A percentile compares a stretch with the other conserved stretches of the same genome.
Conservation (phyloP, 2,797 vertebrate species). For the Petrocephalus sullivani region DNA sequence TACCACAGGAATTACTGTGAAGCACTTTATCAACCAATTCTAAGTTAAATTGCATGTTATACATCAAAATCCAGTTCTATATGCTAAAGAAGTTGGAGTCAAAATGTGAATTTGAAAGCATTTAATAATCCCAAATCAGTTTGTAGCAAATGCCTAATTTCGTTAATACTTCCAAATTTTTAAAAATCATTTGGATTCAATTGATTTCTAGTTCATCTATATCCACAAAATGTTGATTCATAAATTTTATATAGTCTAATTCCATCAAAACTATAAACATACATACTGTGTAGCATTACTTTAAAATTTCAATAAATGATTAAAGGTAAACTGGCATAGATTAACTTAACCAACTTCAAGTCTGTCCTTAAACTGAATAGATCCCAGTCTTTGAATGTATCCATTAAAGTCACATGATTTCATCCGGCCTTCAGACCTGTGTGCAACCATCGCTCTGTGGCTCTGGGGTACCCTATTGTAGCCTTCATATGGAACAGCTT, state of each 20-base stretch:
- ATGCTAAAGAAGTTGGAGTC: neutral
- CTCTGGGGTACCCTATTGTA: neutral
- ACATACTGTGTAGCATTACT: neutral
- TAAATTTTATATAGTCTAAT: neutral
- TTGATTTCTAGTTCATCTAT: neutral
- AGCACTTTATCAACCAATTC: neutral
- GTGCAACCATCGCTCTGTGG: neutral
- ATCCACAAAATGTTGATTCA: neutral
- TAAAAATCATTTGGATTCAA: neutral
- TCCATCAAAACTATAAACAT: slow-evolving; percentile 4
- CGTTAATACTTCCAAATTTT: neutral
- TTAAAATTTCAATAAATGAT: neutral
- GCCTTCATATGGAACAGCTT: too few species aligned
- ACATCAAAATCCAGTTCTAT: neutral
- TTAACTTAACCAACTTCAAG: neutral
- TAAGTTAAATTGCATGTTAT: neutral
- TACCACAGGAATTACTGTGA: neutral
- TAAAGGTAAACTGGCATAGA: neutral
- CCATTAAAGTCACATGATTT: neutral
- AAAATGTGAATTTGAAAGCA: neutral
- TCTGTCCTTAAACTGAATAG: neutral
- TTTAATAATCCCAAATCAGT: neutral
- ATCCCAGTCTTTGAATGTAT: neutral
- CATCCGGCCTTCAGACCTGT: too few species aligned
- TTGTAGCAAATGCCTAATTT: neutral